phyloP scores from a whole-genome alignment of 2,113 vertebrate genomes.

The Nasalis larvatus region DNA sequence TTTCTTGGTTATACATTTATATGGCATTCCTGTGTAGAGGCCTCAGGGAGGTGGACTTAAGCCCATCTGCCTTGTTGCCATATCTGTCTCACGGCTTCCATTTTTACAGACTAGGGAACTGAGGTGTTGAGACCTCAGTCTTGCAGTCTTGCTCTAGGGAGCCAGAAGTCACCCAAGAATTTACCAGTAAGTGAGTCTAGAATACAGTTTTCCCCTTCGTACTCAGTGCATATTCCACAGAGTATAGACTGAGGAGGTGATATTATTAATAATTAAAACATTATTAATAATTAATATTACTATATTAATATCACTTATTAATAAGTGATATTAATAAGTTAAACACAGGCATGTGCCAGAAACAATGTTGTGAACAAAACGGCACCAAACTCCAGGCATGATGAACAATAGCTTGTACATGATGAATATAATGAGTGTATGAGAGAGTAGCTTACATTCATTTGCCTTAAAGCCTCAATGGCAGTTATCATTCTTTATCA shows the following conservation, averaged over 20 bases:
- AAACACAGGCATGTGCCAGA: background rate
- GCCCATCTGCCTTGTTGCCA: background rate
- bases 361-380: background rate
- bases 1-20: background rate
- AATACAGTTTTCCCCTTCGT: no score
- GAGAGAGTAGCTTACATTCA: background rate
- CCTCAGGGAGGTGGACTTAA: no score
- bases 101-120: background rate
- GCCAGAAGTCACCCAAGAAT: background rate
- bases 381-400: background rate
- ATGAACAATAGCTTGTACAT: background rate
- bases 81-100: background rate
- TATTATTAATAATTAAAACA: no score
- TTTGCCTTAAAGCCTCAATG: background rate
- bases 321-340: background rate
- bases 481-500: background rate
- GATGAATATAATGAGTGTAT: background rate
- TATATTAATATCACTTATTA: no score
- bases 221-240: background rate
- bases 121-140: background rate
- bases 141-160: background rate
- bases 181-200: background rate
- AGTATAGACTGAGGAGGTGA: background rate
- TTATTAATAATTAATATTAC: no score
- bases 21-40: background rate